A percentile compares a stretch with the other conserved stretches of the same genome.
These are phyloP conservation scores for Calyptomena viridis DNA, from an alignment of 2,113 vertebrate species.

Conservation along the genomic window DNA sequence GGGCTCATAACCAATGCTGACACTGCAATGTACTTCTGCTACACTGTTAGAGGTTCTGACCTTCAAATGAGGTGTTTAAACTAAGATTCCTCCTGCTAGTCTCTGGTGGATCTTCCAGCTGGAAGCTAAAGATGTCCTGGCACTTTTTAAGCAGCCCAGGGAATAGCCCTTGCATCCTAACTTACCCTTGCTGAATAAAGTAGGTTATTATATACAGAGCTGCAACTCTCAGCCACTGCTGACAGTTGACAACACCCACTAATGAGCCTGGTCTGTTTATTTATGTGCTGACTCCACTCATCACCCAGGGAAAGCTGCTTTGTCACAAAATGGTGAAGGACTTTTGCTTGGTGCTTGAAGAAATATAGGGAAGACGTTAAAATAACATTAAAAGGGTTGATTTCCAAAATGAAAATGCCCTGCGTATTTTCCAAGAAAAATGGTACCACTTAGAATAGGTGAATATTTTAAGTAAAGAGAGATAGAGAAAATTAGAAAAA, in stretches of 20 bases:
- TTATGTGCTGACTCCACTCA: neutral
- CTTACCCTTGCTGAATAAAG: conserved; percentile 36
- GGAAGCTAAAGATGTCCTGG: conserved; percentile 56
- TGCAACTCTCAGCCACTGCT: neutral
- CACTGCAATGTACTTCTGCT: conserved; percentile 54
- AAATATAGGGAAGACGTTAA: neutral
- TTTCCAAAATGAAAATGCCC: neutral
- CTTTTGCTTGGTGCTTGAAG: neutral
- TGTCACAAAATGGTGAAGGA: neutral
- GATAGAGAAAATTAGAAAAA: neutral
- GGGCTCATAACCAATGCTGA: conserved; percentile 65
- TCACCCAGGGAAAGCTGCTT: neutral
- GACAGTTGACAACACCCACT: neutral
- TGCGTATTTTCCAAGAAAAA: neutral
- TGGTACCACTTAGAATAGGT: neutral
- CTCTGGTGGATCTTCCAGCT: conserved; percentile 61
- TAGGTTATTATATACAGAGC: conserved; percentile 19
- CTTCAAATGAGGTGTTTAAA: conserved; percentile 66
- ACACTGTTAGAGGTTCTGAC: conserved; percentile 43
- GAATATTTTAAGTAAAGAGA: neutral
- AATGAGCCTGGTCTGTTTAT: conserved; percentile 32
- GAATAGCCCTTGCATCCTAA: conserved; percentile 40
- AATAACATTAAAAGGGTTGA: neutral
- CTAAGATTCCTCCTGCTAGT: conserved; percentile 35
- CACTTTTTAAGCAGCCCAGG: conserved; percentile 44